phyloP scores from a whole-genome alignment of 2,113 vertebrate species.

The Psittacara wagleri region DNA sequence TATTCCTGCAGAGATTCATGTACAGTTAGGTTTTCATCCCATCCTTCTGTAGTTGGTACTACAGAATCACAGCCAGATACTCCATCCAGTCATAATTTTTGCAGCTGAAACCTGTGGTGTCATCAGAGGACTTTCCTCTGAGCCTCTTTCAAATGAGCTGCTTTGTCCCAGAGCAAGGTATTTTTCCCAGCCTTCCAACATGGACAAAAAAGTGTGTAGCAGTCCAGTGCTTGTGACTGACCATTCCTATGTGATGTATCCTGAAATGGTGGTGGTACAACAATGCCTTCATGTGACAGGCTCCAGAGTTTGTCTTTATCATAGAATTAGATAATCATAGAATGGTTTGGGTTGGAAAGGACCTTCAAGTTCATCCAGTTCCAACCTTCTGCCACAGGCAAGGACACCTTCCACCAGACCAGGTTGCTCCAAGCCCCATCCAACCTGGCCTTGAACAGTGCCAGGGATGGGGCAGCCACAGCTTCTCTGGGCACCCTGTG shows the following conservation, averaged over 20 bases:
- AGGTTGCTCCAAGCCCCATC: background rate
- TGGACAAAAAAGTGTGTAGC: background rate
- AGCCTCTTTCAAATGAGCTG: background rate
- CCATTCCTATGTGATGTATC: fast-evolving
- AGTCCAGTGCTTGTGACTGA: background rate
- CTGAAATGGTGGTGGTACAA: background rate
- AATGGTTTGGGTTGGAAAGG: background rate
- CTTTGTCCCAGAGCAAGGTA: background rate
- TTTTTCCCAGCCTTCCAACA: background rate
- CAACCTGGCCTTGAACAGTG: background rate
- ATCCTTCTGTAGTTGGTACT: background rate
- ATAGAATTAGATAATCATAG: background rate
- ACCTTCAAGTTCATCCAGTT: background rate
- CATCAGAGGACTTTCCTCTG: background rate
- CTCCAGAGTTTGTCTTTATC: background rate
- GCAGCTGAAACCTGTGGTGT: background rate
- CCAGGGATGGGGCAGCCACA: background rate
- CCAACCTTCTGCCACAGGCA: background rate
- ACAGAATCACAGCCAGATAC: background rate
- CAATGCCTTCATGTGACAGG: background rate
- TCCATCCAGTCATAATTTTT: background rate
- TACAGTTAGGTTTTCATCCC: background rate
- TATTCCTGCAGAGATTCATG: background rate
- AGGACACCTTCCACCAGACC: background rate
- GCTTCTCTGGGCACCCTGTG: background rate